phyloP scores from a whole-genome alignment of 2,113 vertebrate genomes.

The Cyrtonyx montezumae region DNA sequence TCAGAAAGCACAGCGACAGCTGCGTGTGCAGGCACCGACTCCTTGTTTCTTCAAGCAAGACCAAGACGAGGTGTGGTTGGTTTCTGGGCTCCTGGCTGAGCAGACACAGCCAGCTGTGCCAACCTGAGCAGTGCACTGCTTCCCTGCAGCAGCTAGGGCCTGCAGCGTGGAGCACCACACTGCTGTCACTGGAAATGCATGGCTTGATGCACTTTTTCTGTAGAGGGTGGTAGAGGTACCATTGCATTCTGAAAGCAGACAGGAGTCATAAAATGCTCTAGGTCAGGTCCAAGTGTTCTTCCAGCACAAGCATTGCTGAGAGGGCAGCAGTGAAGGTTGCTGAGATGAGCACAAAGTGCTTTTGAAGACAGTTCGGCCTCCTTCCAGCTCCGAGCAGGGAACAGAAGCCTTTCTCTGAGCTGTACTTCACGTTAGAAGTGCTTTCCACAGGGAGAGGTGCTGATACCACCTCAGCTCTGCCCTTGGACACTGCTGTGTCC shows the following conservation, averaged over 20 bases:
- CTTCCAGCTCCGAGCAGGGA: not conserved
- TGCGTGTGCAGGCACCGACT: not conserved
- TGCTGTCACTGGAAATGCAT: accelerated
- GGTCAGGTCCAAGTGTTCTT: too few species aligned
- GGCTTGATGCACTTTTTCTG: accelerated
- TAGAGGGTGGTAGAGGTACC: not conserved
- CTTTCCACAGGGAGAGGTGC: not conserved
- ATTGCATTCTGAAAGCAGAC: not conserved
- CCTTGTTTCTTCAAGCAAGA: not conserved
- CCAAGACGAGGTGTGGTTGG: not conserved
- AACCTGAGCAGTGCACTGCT: not conserved
- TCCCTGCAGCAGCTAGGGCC: not conserved
- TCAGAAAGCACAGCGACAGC: not conserved
- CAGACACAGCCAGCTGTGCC: not conserved
- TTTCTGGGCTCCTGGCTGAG: not conserved
- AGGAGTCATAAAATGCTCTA: not conserved
- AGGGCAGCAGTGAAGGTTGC: not conserved
- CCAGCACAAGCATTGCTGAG: not conserved
- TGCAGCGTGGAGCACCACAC: not conserved
- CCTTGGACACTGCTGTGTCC: not conserved
- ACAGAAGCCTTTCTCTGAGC: not conserved
- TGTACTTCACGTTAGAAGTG: accelerated
- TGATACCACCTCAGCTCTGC: not conserved
- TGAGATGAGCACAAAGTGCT: accelerated
- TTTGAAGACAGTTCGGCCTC: not conserved